A percentile compares a stretch with the other conserved stretches of the same genome.
Evolutionary conservation across 2,797 vertebrate genomes (phyloP).

Genomic region (Naso thynnoides): DNA sequence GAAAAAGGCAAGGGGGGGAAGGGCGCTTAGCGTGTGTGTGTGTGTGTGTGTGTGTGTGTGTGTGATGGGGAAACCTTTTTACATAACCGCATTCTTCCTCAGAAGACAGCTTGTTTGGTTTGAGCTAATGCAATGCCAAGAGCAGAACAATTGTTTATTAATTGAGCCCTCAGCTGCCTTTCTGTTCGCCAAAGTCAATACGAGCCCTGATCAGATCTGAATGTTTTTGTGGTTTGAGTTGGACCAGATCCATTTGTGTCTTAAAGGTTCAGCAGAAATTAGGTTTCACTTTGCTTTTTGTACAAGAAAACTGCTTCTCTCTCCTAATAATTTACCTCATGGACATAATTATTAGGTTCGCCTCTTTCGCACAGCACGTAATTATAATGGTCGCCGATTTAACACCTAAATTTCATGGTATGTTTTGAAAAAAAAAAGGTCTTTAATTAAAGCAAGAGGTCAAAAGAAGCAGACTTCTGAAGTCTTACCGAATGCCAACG

Average conservation of each 20-base stretch:
- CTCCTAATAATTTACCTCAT: background rate
- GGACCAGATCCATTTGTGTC: constrained; percentile 1
- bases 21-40: background rate
- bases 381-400: background rate
- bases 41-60: background rate
- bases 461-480: background rate
- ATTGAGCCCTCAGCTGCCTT: constrained; percentile 38
- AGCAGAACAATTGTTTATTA: constrained; percentile 45
- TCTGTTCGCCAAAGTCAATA: constrained; percentile 29
- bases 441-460: too few relatives aligned
- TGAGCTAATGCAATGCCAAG: constrained; percentile 35
- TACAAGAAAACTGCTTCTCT: background rate
- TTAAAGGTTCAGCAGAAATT: constrained; percentile 31
- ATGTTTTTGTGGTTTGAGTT: constrained; percentile 11
- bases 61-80: constrained; percentile 34
- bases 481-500: too few relatives aligned
- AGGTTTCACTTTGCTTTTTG: background rate
- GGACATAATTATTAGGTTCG: background rate
- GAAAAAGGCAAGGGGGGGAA: constrained; percentile 26
- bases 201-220: constrained; percentile 8
- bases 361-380: background rate
- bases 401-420: background rate
- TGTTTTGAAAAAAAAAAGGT: too few relatives aligned
- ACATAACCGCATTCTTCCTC: constrained; percentile 47
- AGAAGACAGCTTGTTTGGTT: constrained; percentile 56